Base-by-base conservation (phyloP, 2,797 vertebrate genomes). In the Atherinosoma microstoma region DNA sequence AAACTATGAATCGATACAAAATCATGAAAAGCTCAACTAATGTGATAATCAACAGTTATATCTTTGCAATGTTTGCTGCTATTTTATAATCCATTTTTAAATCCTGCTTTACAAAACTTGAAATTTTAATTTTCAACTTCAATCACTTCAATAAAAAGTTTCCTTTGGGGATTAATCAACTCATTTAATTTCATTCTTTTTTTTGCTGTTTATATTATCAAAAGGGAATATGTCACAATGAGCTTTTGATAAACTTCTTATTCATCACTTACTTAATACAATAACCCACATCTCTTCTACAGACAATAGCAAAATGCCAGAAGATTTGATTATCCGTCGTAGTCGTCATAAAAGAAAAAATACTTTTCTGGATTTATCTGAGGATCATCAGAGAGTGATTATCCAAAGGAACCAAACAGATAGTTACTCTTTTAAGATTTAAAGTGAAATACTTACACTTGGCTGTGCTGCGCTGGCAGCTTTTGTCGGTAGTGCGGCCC, bases 401-500 rank as follows among this genome's bases (percentile, higher is more conserved):
- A 64, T 61, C 20, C 45, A 47, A 40, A 15, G 1, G 12, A 40
- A 42, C 16, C 18, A 45, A 11, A 45, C 13, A 45, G 12, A 38
- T 9, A 38, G 36, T 12, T 13, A 13, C 36, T 3, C 11, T 8
- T 42, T 42, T 15, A 15, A 42, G 2, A 29, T 32, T 65, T 54
- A 16, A 20, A 27, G n/a, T 38, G 22, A n/a, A 24, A 47, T 4
- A 80, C 93, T 93, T 75, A 95, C 95, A 95, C 63, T 95, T 95
- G 57, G 94, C 88, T 16, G 95, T 70, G 2, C 87, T 85, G 2
- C 89, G 92, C 79, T 95, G 93, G 73, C 93, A 94, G 78, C 95
- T 94, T 47, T 97, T 96, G 36, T 95, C 95, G 0, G 89, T 70
- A 73, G 81, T 80, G 82, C 96, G 93, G 42, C 94, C 93, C 63